Evolutionary conservation across 2,797 vertebrate genomes (phyloP), one percentile per base, ranked within the genome.

Genomic region (Poecilia wingei): DNA sequence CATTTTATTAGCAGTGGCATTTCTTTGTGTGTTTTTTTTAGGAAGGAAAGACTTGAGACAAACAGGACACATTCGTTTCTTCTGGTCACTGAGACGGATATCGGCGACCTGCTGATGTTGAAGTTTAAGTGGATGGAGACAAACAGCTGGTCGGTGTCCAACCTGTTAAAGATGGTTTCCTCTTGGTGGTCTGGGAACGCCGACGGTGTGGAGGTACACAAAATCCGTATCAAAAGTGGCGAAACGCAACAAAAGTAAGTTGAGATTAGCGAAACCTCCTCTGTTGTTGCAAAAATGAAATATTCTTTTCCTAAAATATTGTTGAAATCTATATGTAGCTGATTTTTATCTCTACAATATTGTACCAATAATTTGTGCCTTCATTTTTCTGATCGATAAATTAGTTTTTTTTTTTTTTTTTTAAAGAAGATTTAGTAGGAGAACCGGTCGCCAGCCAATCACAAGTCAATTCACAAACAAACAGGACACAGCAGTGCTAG

Each of bases 41-140:
- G 96, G 36, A 92, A 93, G 72, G 94, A 96, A 78, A 95, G 94
- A 81, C 93, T 96, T 9, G 18, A 80, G 0, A 79, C 89, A 75
- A 96, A 95, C 78, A 94, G 79, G 87, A 96, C 95, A 0, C 94
- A 95, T 22, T 96, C 96, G 0, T 96, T 96, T 85, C 93, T 96
- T 75, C 86, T 96, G 80, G 94, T 96, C 87, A 95, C 94, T 0
- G 95, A 96, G 85, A 92, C 90, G 64, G 92, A 96, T 31, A 93
- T 96, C 1, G 96, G 96, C 0, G 95, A 96, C 45, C 90, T 96
- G 82, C 70, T 96, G 86, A 95, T 94, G 94, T 64, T 96, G 75
- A 95, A 87, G 88, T 94, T 96, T 61, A 95, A 91, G 61, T 94
- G 94, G 95, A 93, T 95, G 83, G 92, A 94, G 33, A 81, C 90